These are phyloP conservation scores for Diglossa cyanea DNA, from an alignment of 2,797 vertebrate species.

Conservation along the genomic window DNA sequence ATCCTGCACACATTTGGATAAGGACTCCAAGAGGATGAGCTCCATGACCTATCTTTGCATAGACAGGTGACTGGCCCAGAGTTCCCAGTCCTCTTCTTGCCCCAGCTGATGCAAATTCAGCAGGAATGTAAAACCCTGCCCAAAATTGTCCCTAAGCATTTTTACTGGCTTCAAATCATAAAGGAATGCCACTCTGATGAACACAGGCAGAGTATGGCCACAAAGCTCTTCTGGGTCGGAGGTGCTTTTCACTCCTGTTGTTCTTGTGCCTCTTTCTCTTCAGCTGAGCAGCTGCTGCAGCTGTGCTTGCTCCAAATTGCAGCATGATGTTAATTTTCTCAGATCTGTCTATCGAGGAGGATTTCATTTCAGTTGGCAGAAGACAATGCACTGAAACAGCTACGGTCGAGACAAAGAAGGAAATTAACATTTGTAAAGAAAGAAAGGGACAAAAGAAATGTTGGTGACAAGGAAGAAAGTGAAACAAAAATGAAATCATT, in stretches of 20 bases:
- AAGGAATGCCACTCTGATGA: neutral
- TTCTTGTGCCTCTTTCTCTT: neutral
- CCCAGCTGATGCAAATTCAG: neutral
- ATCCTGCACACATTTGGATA: neutral
- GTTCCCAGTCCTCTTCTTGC: neutral
- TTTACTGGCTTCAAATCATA: neutral
- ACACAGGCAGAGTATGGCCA: neutral
- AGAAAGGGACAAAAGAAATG: conserved; percentile 44
- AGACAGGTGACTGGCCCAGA: neutral
- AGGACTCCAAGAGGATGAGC: neutral
- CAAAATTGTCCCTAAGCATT: neutral
- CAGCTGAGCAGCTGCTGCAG: conserved; percentile 39
- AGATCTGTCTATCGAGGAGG: conserved; percentile 6
- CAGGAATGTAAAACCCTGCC: neutral
- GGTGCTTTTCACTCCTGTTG: neutral
- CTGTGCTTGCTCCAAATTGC: conserved; percentile 26
- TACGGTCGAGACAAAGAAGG: neutral
- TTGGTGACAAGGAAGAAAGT: conserved; percentile 41
- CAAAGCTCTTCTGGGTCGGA: neutral
- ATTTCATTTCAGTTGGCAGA: conserved; percentile 33
- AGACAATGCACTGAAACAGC: conserved; percentile 45
- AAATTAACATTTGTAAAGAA: conserved; percentile 62
- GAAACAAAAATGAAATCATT: conserved; percentile 42
- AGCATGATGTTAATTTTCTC: conserved; percentile 31
- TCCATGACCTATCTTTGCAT: neutral